Conservation (phyloP, 2,797 vertebrate species). For the Phoebastria nigripes region DNA sequence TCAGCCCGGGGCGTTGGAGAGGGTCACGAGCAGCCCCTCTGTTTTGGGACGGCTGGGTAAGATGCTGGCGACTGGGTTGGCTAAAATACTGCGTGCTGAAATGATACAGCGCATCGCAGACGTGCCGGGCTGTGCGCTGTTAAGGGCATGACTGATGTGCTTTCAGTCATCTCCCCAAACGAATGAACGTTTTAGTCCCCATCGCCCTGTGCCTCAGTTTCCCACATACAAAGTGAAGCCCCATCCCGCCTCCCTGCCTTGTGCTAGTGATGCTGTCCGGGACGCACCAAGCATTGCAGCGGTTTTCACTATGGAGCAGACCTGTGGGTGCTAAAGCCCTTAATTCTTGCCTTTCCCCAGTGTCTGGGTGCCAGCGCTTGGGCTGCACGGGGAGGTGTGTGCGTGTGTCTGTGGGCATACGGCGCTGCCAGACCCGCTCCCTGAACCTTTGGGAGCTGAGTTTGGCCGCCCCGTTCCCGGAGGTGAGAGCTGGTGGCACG, state of each 20-base stretch:
- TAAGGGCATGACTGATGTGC: background rate
- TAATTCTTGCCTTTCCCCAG: background rate
- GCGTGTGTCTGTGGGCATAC: rapidly evolving
- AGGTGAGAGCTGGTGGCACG: background rate
- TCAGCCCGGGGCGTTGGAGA: background rate
- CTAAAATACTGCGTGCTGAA: background rate
- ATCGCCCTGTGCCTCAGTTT: background rate
- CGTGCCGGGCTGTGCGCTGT: rapidly evolving
- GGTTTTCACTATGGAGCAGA: background rate
- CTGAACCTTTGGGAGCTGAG: background rate
- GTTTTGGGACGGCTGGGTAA: background rate
- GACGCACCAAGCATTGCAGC: background rate
- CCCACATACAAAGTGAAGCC: background rate
- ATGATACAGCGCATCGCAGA: rapidly evolving
- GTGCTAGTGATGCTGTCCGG: background rate
- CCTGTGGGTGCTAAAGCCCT: background rate
- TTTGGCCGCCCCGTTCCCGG: background rate
- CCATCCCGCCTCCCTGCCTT: background rate
- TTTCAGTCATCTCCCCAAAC: background rate
- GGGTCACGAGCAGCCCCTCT: rapidly evolving
- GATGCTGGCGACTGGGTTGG: background rate
- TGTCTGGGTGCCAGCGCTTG: rapidly evolving
- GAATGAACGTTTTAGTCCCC: background rate
- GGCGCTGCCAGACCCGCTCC: background rate
- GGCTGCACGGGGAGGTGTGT: rapidly evolving